phyloP scores from a whole-genome alignment of 1,140 invertebrate species.

The Tetraneura akinire region DNA sequence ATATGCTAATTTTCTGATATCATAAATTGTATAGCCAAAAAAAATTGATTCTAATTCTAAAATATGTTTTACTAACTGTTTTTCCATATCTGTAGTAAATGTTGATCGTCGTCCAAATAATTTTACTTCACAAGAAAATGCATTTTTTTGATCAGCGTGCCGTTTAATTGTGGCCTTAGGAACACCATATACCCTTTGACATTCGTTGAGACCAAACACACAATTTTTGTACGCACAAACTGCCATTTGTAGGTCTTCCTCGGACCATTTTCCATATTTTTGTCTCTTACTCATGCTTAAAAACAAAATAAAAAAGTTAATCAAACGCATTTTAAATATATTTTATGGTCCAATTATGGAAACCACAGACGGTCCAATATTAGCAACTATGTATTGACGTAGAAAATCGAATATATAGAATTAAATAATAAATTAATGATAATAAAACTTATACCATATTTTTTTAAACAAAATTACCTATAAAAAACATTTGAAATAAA shows the following conservation, averaged over 20 bases:
- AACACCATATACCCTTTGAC: neutral
- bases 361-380: neutral
- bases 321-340: too few species aligned
- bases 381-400: slow-evolving; percentile 4
- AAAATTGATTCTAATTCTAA: slow-evolving; percentile 21
- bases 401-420: neutral
- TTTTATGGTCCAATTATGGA: neutral
- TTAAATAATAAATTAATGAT: neutral
- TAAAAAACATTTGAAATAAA: neutral
- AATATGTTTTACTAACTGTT: slow-evolving; percentile 28
- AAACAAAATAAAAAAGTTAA: neutral
- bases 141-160: neutral
- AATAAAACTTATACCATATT: neutral
- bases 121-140: neutral
- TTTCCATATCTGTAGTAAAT: neutral
- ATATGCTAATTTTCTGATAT: slow-evolving; percentile 51
- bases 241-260: too few species aligned
- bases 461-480: neutral
- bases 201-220: neutral
- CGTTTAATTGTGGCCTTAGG: neutral
- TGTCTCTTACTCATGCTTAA: neutral
- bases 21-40: slow-evolving; percentile 42
- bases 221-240: too few species aligned
- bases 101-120: neutral
- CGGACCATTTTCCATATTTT: neutral